Base-by-base conservation (phyloP, 2,113 vertebrate species). In the Sorex araneus region DNA sequence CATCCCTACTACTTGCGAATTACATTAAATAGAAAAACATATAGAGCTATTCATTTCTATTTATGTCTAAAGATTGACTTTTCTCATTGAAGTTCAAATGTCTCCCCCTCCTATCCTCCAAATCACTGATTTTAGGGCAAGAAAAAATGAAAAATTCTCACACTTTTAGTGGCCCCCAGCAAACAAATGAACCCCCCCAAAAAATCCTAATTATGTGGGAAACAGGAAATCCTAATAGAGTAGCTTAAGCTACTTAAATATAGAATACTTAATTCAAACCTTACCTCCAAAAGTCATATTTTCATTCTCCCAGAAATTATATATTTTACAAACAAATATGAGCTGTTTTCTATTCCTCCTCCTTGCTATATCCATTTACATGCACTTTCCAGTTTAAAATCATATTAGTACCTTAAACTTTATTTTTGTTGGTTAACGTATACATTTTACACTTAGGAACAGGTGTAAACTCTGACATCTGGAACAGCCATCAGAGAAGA, bases 401-500 rank as follows among this genome's bases (percentile, higher is more conserved):
- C 64, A 82, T 84, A 69, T 83, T 93, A 78, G 47, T 89, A 73
- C 87, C 89, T 81, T 64, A 75, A 93, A 91, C 89, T 84, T 92
- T 96, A 69, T 94, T 96, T 97, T 94, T 78, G 64, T 96, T 96
- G 81, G 86, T 95, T 92, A 93, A 74, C n/a, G 7, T 84, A 73
- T 64, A 91, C 84, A 84, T 95, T 91, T 97, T 93, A 87, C 91
- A 92, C 90, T 93, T 87, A 81, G 77, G 94, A 96, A 94, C 94
- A 96, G 90, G 89, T 97, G 94, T 96, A 92, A 95, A 96, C 96
- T 97, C 95, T 96, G 95, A 97, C 96, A 95, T 97, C 94, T 95
- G 94, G 84, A 94, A 89, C 50, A 95, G 91, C 73, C 90, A 82
- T 91, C 91, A 92, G 77, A 57, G 91, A 95, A 94, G 96, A 96